Evolutionary conservation across 2,113 vertebrate genomes (phyloP).

Genomic region (Neopipo cinnamomea): DNA sequence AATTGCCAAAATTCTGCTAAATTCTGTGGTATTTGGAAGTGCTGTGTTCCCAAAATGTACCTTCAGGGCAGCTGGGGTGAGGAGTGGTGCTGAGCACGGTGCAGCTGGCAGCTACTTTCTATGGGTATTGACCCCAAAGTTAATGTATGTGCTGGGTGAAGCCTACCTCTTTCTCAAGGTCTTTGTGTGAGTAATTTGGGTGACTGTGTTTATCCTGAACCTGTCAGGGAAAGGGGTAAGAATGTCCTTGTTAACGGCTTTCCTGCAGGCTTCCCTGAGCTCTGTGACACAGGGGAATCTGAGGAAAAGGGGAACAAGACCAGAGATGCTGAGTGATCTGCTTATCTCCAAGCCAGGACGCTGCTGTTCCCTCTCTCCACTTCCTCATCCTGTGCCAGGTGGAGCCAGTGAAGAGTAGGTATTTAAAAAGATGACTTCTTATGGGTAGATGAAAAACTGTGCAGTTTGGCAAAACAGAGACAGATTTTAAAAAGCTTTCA

Average conservation of each 20-base stretch:
- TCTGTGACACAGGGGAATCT: not conserved
- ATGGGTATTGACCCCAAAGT: not conserved
- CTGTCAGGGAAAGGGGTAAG: not conserved
- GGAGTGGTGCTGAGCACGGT: not conserved
- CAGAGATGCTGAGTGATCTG: not conserved
- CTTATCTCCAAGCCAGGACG: not conserved
- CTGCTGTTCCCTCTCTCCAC: not conserved
- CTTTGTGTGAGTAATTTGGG: not conserved
- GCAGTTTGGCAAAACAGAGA: not conserved
- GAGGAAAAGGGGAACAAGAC: not conserved
- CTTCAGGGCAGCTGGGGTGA: not conserved
- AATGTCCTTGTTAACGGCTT: not conserved
- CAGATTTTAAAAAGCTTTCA: not conserved
- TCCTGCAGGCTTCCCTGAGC: not conserved
- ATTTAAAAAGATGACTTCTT: not conserved
- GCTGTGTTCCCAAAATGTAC: not conserved
- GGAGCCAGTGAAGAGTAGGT: not conserved
- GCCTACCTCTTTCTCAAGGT: not conserved
- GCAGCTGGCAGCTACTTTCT: not conserved
- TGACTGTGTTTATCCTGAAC: not conserved
- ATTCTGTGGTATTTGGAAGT: not conserved
- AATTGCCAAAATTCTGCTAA: not conserved
- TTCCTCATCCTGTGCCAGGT: not conserved
- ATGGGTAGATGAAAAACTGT: not conserved
- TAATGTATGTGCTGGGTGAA: not conserved